Evolutionary conservation across 1,140 invertebrate genomes (phyloP), one percentile per base, ranked within the genome.

Genomic region (Paramacrobiotus metropolitanus): DNA sequence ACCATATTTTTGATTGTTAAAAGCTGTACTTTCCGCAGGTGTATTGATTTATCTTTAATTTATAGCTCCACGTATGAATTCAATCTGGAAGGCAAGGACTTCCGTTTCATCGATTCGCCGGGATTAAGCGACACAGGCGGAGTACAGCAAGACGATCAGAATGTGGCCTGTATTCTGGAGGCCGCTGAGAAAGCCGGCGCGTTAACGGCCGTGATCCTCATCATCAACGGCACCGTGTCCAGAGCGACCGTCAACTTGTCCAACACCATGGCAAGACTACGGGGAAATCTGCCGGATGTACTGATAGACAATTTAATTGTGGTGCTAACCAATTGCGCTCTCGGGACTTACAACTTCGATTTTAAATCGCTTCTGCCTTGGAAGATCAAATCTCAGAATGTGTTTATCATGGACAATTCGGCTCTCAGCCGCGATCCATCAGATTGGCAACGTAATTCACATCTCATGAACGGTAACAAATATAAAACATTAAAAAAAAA

Each of bases 61-160:
- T 15, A n/a, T n/a, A 40, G n/a, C n/a, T 59, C 45, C n/a, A n/a
- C n/a, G n/a, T n/a, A n/a, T n/a, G n/a, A 18, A 34, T 66, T 48
- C 34, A 20, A 66, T 1, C 2, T 31, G 1, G 63, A 64, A 9
- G 31, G 62, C n/a, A 2, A 4, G n/a, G 21, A 29, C 2, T 40
- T 70, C 15, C 62, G 64, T 20, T 30, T 70, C 1, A 70, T 70
- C 44, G 69, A 70, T 59, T 68, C 68, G 1, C 69, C 69, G 0
- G 69, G 69, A 31, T 67, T 70, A 44, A 69, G 68, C 1, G 68
- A 70, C 31, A 62, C 64, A 18, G 62, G 66, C 2, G 69, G 69
- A 2, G 21, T 65, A 1, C 63, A 65, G 1, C 60, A 68, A 45
- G 69, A 70, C 30, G 64, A 66, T 30, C 61, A 60, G 44, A 71